Percentiles rank a stretch among this genome's conserved stretches.
Evolutionary conservation across 2,113 vertebrate genomes (phyloP).

Genomic region (Amphilophus citrinellus): DNA sequence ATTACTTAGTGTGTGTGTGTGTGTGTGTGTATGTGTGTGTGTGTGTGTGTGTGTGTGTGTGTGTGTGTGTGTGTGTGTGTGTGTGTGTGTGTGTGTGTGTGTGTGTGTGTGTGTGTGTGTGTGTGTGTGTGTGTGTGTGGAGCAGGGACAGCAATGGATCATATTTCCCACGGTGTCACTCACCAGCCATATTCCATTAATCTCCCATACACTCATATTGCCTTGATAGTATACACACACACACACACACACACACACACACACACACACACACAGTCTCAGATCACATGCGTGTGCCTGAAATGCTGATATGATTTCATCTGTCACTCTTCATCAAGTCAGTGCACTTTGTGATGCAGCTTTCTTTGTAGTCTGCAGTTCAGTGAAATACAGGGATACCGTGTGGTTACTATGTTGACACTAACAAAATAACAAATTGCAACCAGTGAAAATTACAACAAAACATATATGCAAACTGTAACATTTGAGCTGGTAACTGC

Average conservation of each 20-base stretch:
- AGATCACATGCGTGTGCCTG: slow-evolving; percentile 2
- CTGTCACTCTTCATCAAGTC: slow-evolving; percentile 19
- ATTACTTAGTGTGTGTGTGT: not conserved
- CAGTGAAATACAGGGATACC: not conserved
- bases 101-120: too few species aligned
- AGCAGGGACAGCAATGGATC: slow-evolving; percentile 48
- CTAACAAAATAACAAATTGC: not conserved
- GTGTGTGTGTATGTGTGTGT: not conserved
- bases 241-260: slow-evolving; percentile 12
- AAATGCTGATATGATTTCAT: slow-evolving; percentile 26
- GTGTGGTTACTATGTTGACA: not conserved
- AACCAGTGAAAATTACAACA: not conserved
- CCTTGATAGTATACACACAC: slow-evolving; percentile 56
- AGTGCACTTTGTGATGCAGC: not conserved
- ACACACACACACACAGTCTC: not conserved
- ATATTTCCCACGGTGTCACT: slow-evolving; percentile 66
- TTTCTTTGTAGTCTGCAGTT: not conserved
- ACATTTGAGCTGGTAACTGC: not conserved
- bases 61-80: not conserved
- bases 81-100: not conserved
- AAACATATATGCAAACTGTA: not conserved
- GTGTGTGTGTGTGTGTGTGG: not conserved
- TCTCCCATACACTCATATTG: slow-evolving; percentile 59
- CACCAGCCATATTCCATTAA: slow-evolving; percentile 64
- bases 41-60: not conserved